Base-by-base conservation (phyloP, 30 jellyfish, hydroid and myxozoan species). In the Hydra vulgaris region DNA sequence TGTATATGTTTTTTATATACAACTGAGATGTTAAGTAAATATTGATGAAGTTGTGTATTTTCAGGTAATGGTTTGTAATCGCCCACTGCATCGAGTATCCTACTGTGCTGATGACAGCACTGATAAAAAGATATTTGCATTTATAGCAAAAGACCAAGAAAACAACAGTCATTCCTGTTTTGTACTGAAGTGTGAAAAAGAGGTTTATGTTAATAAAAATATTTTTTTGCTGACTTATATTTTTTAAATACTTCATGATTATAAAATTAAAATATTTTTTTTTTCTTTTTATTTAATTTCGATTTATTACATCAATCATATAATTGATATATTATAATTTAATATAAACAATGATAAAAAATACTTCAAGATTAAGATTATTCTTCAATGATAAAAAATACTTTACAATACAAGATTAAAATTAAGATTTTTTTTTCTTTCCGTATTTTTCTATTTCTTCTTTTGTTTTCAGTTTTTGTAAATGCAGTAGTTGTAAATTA, bases 81-180 rank as follows among this genome's bases (percentile, higher is more conserved):
- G 95, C 22, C 99, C 95, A 16, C 69, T 94, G 72, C 99, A 94
- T 71, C 87, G 99, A 54, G 81, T 94, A 54, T 94, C 99, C 17
- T 94, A 94, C 56, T 94, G 99, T 82, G 96, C 99, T 4, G 99
- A 94, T 82, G 99, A 94, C 54, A 94, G 84, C 77, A 53, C 71
- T 18, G 96, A 94, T 25, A 88, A 84, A 54, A 94, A 82, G 78
- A 69, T 94, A 79, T 94, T 94, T 76, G 87, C 96, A 15, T 94
- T 94, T 72, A 94, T 94, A 53, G 99, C 99, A 23, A 94, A 85
- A 81, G 96, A 94, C 66, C 95, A 92, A 70, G 95, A 87, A 19
- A 24, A 88, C 23, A 85, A 78, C 54, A 27, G 75, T 16, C 96
- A 94, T 74, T 21, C 78, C 15, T 94, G 99, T 85, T 88, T 67